A percentile compares a stretch with the other conserved stretches of the same genome.
Evolutionary conservation across 2,113 vertebrate genomes (phyloP).

Genomic region (Ibidorhyncha struthersii): DNA sequence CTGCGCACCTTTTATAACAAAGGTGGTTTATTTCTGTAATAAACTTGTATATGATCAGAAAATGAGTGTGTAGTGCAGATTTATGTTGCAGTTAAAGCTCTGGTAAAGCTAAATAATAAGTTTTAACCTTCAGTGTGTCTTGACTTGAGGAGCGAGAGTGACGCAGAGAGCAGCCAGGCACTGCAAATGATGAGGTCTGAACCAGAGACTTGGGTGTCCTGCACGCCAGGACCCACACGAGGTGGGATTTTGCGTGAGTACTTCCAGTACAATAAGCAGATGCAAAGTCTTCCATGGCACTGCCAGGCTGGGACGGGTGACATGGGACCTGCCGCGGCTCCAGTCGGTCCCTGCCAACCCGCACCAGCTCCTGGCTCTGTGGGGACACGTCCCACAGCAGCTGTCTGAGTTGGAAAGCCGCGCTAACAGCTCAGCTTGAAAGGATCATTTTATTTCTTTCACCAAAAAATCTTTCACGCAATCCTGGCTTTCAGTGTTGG

Average conservation of each 20-base stretch:
- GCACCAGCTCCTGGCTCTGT: neutral
- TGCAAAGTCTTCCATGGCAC: too few relatives aligned
- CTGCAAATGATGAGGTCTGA: neutral
- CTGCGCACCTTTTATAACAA: neutral
- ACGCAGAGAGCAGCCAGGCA: neutral
- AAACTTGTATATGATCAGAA: conserved; percentile 5
- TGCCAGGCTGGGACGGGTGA: neutral
- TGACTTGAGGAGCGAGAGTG: neutral
- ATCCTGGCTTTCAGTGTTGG: neutral
- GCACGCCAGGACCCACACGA: neutral
- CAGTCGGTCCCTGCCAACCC: neutral
- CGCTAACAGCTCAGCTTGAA: neutral
- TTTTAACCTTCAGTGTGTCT: neutral
- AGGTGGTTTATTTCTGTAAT: conserved; percentile 8
- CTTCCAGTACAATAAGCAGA: neutral
- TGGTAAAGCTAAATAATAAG: neutral
- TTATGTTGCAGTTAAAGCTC: neutral
- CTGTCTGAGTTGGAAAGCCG: rapidly evolving
- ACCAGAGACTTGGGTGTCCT: neutral
- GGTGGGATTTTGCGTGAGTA: neutral
- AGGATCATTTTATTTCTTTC: neutral
- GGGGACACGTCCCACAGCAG: neutral
- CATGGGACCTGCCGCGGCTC: neutral
- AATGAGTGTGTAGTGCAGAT: neutral
- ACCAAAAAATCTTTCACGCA: too few relatives aligned